Conservation (phyloP, 2,113 vertebrate species). For the Merops nubicus region DNA sequence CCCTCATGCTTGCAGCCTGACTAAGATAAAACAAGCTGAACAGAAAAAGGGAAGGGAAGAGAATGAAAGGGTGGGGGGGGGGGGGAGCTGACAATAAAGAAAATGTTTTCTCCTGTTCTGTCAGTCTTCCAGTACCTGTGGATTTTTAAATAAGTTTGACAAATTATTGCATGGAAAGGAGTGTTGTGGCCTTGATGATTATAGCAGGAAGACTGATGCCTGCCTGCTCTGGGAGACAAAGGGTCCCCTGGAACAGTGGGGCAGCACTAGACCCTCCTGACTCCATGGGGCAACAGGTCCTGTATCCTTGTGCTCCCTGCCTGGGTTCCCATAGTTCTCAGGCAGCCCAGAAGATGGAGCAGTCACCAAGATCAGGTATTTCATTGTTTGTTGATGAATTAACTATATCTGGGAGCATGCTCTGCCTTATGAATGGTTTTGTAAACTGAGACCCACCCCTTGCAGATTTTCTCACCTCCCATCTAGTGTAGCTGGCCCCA, state of each 20-base stretch:
- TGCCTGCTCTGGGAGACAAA: neutral
- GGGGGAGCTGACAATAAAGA: neutral
- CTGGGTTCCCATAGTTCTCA: rapidly evolving
- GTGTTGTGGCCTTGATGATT: neutral
- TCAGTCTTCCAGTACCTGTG: neutral
- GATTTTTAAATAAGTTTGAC: neutral
- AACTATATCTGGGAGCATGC: neutral
- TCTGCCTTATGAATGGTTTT: neutral
- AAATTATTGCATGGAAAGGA: rapidly evolving
- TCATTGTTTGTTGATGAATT: neutral
- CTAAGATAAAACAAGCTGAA: neutral
- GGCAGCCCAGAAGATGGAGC: neutral
- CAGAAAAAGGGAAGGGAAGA: neutral
- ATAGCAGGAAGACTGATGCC: neutral
- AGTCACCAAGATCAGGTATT: neutral
- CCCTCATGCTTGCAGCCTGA: neutral
- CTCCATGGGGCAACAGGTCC: rapidly evolving
- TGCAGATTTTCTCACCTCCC: neutral
- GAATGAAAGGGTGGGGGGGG: neutral
- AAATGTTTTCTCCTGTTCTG: neutral
- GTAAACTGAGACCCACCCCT: neutral
- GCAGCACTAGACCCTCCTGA: neutral
- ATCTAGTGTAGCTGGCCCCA: neutral
- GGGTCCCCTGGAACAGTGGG: rapidly evolving
- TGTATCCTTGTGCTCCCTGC: neutral